Percentiles rank a stretch among this genome's conserved stretches.
phyloP scores from a whole-genome alignment of 2,113 vertebrate genomes.

The Lota lota region DNA sequence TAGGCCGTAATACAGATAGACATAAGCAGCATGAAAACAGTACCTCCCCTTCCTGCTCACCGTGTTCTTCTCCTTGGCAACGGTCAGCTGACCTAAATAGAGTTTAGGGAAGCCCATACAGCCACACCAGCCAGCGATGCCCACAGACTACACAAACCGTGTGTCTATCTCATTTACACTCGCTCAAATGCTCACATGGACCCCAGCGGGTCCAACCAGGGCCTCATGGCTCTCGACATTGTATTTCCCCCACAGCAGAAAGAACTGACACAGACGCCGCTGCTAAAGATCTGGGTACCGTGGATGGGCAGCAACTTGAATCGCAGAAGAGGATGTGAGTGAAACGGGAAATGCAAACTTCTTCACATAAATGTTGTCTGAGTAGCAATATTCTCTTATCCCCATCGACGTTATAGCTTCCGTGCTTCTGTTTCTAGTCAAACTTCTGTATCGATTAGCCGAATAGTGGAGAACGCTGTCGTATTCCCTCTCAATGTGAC shows the following conservation, averaged over 20 bases:
- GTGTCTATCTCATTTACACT: constrained; percentile 1
- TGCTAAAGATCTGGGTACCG: constrained; percentile 89
- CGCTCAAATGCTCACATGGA: constrained; percentile 13
- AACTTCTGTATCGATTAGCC: background rate
- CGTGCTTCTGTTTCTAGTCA: background rate
- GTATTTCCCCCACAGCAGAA: constrained; percentile 61
- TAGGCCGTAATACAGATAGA: constrained; percentile 31
- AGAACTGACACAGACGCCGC: constrained; percentile 79
- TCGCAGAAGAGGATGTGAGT: constrained; percentile 82
- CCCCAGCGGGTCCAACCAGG: background rate
- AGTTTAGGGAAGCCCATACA: constrained; percentile 39
- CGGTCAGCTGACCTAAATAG: constrained; percentile 63
- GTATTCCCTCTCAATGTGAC: background rate
- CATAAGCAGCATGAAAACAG: constrained; percentile 18
- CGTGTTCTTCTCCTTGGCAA: constrained; percentile 48
- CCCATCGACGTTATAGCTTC: background rate
- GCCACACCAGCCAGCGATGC: constrained; percentile 1
- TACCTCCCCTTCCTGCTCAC: constrained; percentile 29
- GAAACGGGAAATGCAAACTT: background rate
- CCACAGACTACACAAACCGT: background rate
- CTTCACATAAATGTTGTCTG: no score
- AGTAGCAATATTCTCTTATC: background rate
- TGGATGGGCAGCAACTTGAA: constrained; percentile 66
- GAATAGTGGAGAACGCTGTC: background rate
- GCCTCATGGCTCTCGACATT: constrained; percentile 38